These are phyloP conservation scores for Chinchilla lanigera DNA, from an alignment of 2,113 vertebrate genomes.

Conservation along the genomic window DNA sequence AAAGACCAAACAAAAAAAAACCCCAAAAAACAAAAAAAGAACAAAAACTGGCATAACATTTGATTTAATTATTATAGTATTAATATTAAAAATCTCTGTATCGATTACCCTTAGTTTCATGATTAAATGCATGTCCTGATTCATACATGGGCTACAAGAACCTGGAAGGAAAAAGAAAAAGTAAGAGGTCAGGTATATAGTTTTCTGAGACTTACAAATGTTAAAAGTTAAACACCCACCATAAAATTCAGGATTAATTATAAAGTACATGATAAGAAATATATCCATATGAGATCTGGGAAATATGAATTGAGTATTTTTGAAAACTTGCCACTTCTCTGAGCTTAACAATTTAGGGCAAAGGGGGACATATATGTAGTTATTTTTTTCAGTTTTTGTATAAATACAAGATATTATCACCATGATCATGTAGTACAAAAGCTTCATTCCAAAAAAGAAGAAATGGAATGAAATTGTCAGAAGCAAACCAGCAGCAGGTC, in stretches of 20 bases:
- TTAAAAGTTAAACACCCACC: neutral
- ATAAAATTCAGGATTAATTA: neutral
- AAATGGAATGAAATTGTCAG: constrained; percentile 29
- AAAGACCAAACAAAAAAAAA: no score
- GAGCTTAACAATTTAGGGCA: neutral
- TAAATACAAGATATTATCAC: neutral
- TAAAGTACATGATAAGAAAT: neutral
- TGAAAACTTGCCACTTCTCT: neutral
- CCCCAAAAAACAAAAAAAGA: no score
- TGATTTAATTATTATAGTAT: neutral
- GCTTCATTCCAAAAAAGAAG: neutral
- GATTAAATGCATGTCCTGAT: neutral
- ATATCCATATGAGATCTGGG: neutral
- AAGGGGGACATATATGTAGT: neutral
- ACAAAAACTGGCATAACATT: neutral
- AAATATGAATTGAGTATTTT: neutral
- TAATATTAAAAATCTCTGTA: neutral
- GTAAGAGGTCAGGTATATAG: neutral
- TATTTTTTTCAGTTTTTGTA: neutral
- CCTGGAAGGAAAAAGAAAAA: neutral
- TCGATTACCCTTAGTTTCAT: neutral
- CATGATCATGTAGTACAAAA: neutral
- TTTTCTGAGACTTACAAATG: neutral
- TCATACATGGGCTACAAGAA: neutral
- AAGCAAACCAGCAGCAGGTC: neutral